Evolutionary conservation across 2,888 invertebrate genomes (phyloP), one percentile per base, ranked within the genome.

Genomic region (Hydraecia micacea): DNA sequence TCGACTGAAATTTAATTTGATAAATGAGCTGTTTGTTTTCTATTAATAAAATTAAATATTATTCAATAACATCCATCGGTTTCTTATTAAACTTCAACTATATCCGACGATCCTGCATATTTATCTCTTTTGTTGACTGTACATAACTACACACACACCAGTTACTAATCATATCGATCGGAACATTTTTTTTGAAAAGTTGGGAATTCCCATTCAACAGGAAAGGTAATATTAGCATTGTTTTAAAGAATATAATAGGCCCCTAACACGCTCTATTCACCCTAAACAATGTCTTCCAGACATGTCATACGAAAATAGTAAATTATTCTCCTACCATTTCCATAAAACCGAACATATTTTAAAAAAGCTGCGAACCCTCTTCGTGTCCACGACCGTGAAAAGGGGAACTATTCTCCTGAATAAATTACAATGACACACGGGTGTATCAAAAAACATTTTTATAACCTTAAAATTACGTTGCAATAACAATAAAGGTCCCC

Each of bases 401-500:
- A 83, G 88, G 88, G 89, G 89, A 79, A 78, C 75, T 80, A 73
- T 77, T 81, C 79, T 71, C 69, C 82, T 69, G 87, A 86, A 89
- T 87, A 84, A 82, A 86, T 88, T 88, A 86, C 85, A 85, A 63
- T 87, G 87, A 79, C 75, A 69, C 80, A 72, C 80, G 78, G 83
- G 88, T 84, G 76, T 79, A 86, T 79, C 73, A 75, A 83, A 89
- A 88, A 84, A 82, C 81, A 86, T 88, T 85, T 88, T 87, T 87
- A 87, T 86, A 87, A 85, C 89, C 87, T 88, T 88, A 86, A 85
- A 89, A 87, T 86, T 83, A 85, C 72, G 69, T 74, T 65, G 77
- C 63, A 83, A 82, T 84, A 78, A 83, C 75, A 84, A 78, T 85
- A 80, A 85, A 84, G 83, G 70, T 82, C 82, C 85, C 90, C 87